These are phyloP conservation scores for Tadarida brasiliensis DNA, from an alignment of 2,797 vertebrate genomes.

Conservation along the genomic window DNA sequence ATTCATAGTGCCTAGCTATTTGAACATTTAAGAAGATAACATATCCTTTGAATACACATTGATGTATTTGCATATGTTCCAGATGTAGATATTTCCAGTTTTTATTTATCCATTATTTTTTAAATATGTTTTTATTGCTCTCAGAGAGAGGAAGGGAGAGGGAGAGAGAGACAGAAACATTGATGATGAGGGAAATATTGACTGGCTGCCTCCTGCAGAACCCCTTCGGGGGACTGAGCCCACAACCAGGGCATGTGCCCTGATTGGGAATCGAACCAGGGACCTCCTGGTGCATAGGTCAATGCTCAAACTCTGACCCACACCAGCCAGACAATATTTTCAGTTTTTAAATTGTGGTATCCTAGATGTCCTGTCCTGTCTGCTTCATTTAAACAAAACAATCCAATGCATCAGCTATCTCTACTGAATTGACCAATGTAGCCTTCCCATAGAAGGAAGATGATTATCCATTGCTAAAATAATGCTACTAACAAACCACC, in stretches of 20 bases:
- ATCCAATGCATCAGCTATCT: accelerated
- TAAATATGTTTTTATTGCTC: no score
- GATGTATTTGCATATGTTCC: background rate
- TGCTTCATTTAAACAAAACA: background rate
- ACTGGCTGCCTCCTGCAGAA: no score
- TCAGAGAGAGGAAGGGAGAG: no score
- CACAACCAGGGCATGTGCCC: no score
- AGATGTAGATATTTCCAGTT: background rate
- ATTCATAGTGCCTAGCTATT: background rate
- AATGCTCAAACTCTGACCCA: no score
- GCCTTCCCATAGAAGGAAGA: background rate
- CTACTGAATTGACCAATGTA: background rate
- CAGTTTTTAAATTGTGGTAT: background rate
- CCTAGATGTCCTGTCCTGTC: background rate
- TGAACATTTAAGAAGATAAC: background rate
- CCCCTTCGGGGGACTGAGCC: no score
- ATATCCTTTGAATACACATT: background rate
- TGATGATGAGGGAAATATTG: no score
- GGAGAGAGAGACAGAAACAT: no score
- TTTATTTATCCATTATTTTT: no score
- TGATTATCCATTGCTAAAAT: background rate
- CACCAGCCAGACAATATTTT: background rate
- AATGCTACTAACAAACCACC: background rate
- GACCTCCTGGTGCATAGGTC: no score
- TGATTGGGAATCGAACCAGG: no score